phyloP scores from a whole-genome alignment of 2,797 vertebrate species.

The Falco naumanni region DNA sequence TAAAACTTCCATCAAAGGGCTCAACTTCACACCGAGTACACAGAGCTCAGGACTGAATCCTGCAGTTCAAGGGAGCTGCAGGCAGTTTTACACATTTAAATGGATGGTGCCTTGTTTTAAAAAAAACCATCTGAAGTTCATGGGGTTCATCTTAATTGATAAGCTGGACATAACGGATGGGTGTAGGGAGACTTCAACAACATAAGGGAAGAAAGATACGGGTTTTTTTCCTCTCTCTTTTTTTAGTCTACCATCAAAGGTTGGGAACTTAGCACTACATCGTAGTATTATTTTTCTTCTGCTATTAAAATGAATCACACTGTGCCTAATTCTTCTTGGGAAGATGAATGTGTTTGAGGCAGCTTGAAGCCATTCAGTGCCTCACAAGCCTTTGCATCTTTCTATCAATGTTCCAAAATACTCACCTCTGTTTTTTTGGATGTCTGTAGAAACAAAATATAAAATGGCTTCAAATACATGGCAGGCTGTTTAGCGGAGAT shows the following conservation, averaged over 20 bases:
- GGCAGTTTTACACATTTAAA: constrained; percentile 71
- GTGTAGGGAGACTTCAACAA: constrained; percentile 76
- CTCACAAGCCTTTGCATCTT: constrained; percentile 74
- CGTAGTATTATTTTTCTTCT: constrained; percentile 78
- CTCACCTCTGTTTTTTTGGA: constrained; percentile 73
- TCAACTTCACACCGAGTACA: constrained; percentile 72
- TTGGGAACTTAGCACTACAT: constrained; percentile 73
- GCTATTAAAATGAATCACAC: constrained; percentile 82
- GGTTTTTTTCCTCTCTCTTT: not conserved
- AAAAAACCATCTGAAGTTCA: constrained; percentile 69
- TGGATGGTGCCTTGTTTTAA: constrained; percentile 72
- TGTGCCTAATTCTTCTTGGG: constrained; percentile 79
- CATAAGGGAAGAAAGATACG: constrained; percentile 67
- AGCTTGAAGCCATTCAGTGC: constrained; percentile 77
- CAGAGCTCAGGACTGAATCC: constrained; percentile 60
- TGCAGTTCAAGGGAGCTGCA: constrained; percentile 67
- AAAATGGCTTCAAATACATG: constrained; percentile 78
- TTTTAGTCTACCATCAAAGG: constrained; percentile 74
- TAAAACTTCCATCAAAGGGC: constrained; percentile 73
- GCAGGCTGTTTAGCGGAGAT: constrained; percentile 79
- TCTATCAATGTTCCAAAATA: constrained; percentile 75
- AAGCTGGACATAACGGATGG: constrained; percentile 78
- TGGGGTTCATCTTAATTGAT: constrained; percentile 78
- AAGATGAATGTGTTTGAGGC: constrained; percentile 78
- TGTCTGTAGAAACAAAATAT: constrained; percentile 78